Base-by-base conservation (phyloP, 2,888 invertebrate species). In the Helobdella robusta region DNA sequence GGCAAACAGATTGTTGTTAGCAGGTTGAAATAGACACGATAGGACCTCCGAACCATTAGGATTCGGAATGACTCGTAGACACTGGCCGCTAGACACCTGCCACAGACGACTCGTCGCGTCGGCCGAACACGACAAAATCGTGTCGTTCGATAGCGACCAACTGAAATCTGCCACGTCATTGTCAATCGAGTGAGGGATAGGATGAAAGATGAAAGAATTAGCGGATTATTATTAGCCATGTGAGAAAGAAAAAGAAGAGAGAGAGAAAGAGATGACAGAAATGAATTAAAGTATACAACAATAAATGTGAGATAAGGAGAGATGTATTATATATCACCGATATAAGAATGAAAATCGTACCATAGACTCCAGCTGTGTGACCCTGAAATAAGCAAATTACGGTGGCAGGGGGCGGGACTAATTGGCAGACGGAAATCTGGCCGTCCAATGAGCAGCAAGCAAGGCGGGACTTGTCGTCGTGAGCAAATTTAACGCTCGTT, bases 131-230 rank as follows among this genome's bases (percentile, higher is more conserved):
- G 88, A 88, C 65, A 89, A 86, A 68, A 91, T 83, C 69, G 89
- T 80, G 80, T 90, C 90, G 81, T 90, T 91, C 34, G 88, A 87
- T 20, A 85, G 84, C 0, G 89, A 89, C 90, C 90, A 91, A 77
- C 88, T 88, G 78, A 89, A 87, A 64, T 85, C 88, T 81, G 73
- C n/a, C n/a, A n/a, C n/a, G n/a, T n/a, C n/a, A n/a, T n/a, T n/a
- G n/a, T n/a, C n/a, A n/a, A n/a, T n/a, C n/a, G n/a, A n/a, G n/a
- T n/a, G n/a, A n/a, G n/a, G n/a, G n/a, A n/a, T n/a, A n/a, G n/a
- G n/a, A n/a, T n/a, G n/a, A n/a, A n/a, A n/a, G n/a, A n/a, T n/a
- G n/a, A n/a, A n/a, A n/a, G n/a, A n/a, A n/a, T n/a, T n/a, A n/a
- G n/a, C n/a, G n/a, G n/a, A n/a, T n/a, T n/a, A n/a, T n/a, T n/a